phyloP scores from a whole-genome alignment of 2,797 vertebrate species.

The Lateolabrax maculatus region DNA sequence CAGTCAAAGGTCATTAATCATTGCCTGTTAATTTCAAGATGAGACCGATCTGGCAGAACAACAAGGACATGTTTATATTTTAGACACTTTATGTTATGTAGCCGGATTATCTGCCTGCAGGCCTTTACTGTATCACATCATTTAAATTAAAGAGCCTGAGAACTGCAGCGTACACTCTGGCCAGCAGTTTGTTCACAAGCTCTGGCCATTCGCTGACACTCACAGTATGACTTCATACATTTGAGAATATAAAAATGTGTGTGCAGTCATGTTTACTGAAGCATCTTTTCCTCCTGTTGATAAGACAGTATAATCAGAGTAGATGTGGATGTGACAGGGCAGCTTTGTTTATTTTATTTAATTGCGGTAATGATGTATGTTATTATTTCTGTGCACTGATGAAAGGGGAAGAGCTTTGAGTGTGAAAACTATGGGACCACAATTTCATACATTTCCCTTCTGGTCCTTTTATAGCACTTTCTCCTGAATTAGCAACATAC shows the following conservation, averaged over 20 bases:
- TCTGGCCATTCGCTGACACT: constrained; percentile 26
- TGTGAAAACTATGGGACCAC: neutral
- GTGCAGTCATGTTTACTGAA: constrained; percentile 36
- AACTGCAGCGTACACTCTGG: constrained; percentile 27
- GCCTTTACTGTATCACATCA: constrained; percentile 13
- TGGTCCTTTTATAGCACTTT: constrained; percentile 47
- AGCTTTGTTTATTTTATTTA: constrained; percentile 18
- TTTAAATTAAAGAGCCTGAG: constrained; percentile 39
- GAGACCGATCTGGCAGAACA: constrained; percentile 10
- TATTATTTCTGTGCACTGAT: constrained; percentile 12
- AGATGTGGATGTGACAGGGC: constrained; percentile 2
- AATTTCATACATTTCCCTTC: constrained; percentile 15
- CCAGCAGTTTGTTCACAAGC: constrained; percentile 39
- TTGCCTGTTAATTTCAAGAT: constrained; percentile 26
- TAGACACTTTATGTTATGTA: constrained; percentile 7
- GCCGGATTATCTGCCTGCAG: constrained; percentile 13
- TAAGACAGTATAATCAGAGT: constrained; percentile 8
- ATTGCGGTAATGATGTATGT: constrained; percentile 4
- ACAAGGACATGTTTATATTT: constrained; percentile 24
- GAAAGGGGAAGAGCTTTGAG: constrained; percentile 16
- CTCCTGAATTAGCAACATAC: constrained; percentile 68
- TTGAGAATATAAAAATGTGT: constrained; percentile 52
- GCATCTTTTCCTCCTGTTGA: neutral
- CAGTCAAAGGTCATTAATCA: constrained; percentile 11
- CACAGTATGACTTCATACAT: constrained; percentile 24